Conservation (phyloP, 2,888 invertebrate genomes). For the Cotesia congregata region DNA sequence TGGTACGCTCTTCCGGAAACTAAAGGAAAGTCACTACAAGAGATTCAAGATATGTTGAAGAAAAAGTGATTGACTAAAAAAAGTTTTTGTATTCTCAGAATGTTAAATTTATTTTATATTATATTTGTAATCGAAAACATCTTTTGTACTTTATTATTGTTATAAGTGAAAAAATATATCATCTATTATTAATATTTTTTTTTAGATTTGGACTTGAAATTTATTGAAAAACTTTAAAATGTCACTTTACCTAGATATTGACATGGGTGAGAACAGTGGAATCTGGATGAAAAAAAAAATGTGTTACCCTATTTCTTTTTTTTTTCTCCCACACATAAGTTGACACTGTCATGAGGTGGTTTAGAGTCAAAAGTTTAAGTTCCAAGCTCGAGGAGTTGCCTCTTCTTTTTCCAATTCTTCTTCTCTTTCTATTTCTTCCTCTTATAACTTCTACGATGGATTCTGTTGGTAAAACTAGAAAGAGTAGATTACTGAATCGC, state of each 20-base stretch:
- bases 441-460: conserved; percentile 16
- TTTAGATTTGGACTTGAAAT: not conserved
- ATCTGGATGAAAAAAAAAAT: conserved; percentile 2
- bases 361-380: conserved; percentile 10
- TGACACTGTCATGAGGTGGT: not conserved
- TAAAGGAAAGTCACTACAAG: conserved; percentile 60
- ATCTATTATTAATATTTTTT: not conserved
- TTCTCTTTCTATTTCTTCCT: not conserved
- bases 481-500: not conserved
- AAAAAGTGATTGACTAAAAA: conserved; percentile 31
- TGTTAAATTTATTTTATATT: conserved; percentile 4
- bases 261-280: conserved; percentile 1
- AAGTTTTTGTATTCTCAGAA: not conserved
- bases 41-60: conserved; percentile 58
- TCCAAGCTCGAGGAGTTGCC: not conserved
- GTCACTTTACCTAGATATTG: not conserved
- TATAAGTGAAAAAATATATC: not conserved
- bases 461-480: not conserved
- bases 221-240: not conserved
- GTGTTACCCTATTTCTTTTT: not conserved
- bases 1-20: conserved; percentile 57
- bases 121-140: not conserved
- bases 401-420: not conserved
- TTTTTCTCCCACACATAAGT: not conserved
- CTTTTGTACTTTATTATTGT: not conserved